phyloP scores from a whole-genome alignment of 1,140 invertebrate genomes.

The Hylaeus volcanicus region DNA sequence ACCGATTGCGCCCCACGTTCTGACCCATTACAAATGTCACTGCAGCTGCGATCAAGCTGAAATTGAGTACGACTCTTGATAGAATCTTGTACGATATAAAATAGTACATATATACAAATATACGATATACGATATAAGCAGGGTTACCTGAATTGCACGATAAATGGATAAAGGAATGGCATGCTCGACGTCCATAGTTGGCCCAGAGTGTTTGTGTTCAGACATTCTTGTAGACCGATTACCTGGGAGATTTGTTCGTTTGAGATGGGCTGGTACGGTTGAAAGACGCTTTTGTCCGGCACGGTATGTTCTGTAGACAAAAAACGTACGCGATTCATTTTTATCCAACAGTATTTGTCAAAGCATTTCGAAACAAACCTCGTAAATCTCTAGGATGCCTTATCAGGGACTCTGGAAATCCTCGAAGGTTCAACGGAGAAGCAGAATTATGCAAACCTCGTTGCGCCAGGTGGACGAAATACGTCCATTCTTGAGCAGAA shows the following conservation, averaged over 20 bases:
- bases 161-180: constrained; percentile 84
- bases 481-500: constrained; percentile 81
- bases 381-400: constrained; percentile 68
- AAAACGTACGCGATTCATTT: too few species aligned
- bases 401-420: constrained; percentile 77
- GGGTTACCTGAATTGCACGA: constrained; percentile 83
- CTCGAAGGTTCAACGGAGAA: constrained; percentile 77
- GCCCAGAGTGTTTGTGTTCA: constrained; percentile 83
- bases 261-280: constrained; percentile 68
- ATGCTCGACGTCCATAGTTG: constrained; percentile 83
- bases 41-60: constrained; percentile 83
- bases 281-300: constrained; percentile 15
- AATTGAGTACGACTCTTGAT: neutral
- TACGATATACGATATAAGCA: neutral
- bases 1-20: constrained; percentile 80
- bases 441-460: constrained; percentile 62
- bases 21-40: constrained; percentile 85
- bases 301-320: constrained; percentile 36
- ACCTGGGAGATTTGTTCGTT: constrained; percentile 81
- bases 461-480: constrained; percentile 80
- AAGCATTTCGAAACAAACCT: constrained; percentile 39
- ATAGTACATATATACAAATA: too few species aligned
- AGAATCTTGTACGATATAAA: too few species aligned
- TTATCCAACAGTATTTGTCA: neutral
- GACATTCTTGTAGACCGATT: constrained; percentile 81